A percentile compares a stretch with the other conserved stretches of the same genome.
Conservation (phyloP, 2,113 vertebrate genomes). For the Ctenomys sociabilis region DNA sequence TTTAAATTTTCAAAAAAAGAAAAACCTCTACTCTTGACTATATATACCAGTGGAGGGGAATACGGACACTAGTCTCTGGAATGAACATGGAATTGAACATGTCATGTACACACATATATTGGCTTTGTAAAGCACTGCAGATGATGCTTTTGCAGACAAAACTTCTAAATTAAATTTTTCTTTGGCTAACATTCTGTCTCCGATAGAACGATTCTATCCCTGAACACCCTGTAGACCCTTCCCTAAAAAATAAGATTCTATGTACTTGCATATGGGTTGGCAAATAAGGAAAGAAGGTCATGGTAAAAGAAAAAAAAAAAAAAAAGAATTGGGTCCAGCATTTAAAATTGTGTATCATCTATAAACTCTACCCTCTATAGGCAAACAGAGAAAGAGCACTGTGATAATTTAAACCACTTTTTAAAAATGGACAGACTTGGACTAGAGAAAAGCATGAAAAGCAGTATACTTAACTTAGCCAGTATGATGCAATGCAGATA, state of each 20-base stretch:
- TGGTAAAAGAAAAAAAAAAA: conserved; percentile 8
- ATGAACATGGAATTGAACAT: neutral
- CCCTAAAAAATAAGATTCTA: too few species aligned
- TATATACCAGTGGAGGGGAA: neutral
- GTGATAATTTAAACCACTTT: conserved; percentile 20
- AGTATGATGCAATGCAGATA: neutral
- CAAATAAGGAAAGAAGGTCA: neutral
- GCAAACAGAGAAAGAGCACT: neutral
- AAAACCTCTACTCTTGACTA: neutral
- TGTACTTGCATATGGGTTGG: neutral
- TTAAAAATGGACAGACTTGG: conserved; percentile 9
- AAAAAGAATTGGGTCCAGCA: neutral
- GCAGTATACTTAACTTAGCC: neutral
- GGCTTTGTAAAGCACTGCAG: neutral
- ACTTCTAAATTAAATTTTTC: conserved; percentile 18
- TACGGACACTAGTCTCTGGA: neutral
- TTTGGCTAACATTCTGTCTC: neutral
- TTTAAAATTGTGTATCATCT: conserved; percentile 27
- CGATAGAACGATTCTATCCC: neutral
- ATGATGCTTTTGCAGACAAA: neutral
- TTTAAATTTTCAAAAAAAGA: conserved; percentile 55
- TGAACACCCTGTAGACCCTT: too few species aligned
- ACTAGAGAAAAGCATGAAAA: neutral
- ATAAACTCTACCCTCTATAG: neutral
- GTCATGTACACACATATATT: neutral